Percentiles rank a stretch among this genome's conserved stretches.
phyloP scores from a whole-genome alignment of 1,140 invertebrate species.

The Drosophila pseudoananassae region DNA sequence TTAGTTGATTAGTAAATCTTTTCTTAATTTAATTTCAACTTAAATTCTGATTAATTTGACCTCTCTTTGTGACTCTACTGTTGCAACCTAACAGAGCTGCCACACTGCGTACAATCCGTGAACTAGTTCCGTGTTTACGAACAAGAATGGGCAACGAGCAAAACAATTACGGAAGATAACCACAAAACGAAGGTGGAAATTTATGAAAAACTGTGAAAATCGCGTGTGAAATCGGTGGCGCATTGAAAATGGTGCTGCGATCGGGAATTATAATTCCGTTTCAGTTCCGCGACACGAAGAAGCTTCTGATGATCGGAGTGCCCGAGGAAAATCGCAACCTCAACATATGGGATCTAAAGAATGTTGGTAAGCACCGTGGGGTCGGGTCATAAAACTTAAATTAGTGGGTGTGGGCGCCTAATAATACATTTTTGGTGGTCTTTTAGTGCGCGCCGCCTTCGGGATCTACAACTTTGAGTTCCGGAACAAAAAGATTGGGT shows the following conservation, averaged over 20 bases:
- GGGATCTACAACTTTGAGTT: conserved; percentile 83
- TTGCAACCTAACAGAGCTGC: not conserved
- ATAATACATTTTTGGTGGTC: not conserved
- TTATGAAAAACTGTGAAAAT: conserved; percentile 80
- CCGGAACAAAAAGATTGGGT: conserved; percentile 81
- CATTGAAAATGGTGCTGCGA: conserved; percentile 80
- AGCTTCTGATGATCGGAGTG: conserved; percentile 79
- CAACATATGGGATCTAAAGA: conserved; percentile 81
- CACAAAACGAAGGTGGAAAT: conserved; percentile 72
- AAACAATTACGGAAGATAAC: conserved; percentile 78
- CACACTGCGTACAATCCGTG: not conserved
- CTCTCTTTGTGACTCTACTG: not conserved
- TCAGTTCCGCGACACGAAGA: conserved; percentile 82
- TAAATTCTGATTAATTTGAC: not conserved
- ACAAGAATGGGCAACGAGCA: conserved; percentile 71
- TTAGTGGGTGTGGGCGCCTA: conserved; percentile 5
- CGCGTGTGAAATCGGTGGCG: conserved; percentile 63
- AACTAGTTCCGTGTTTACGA: conserved; percentile 67
- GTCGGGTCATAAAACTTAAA: conserved; percentile 54
- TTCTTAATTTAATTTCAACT: not conserved
- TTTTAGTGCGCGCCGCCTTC: conserved; percentile 74
- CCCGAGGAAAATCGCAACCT: conserved; percentile 80
- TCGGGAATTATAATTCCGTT: conserved; percentile 83
- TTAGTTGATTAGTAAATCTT: too few relatives aligned
- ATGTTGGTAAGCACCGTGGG: conserved; percentile 68